Evolutionary conservation across 2,797 vertebrate genomes (phyloP).

Genomic region (Rhynchonycteris naso): DNA sequence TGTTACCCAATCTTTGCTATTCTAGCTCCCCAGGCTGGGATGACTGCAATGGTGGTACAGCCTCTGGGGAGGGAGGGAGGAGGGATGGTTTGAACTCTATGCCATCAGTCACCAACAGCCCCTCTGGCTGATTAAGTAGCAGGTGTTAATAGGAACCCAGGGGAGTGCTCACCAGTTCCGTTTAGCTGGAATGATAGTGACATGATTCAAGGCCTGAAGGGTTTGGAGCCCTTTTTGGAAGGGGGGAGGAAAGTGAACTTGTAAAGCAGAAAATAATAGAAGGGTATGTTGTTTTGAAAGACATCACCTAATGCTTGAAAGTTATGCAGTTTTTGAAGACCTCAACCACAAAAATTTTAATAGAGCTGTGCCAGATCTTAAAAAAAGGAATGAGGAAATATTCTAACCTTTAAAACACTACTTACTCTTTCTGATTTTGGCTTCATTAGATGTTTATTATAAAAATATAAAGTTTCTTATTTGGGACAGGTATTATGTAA

Average conservation of each 20-base stretch:
- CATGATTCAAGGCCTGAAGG: constrained; percentile 79
- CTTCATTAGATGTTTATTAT: constrained; percentile 1
- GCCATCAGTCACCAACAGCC: constrained; percentile 57
- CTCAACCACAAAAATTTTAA: constrained; percentile 23
- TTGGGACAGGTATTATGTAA: background rate
- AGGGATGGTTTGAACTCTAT: background rate
- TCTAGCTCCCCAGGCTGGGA: background rate
- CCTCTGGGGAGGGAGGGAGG: constrained; percentile 7
- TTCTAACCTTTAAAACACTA: background rate
- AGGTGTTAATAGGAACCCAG: constrained; percentile 79
- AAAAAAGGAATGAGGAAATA: background rate
- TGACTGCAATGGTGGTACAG: background rate
- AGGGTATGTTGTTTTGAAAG: constrained; percentile 45
- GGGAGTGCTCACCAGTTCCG: constrained; percentile 2
- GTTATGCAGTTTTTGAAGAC: constrained; percentile 38
- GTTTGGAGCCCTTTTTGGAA: constrained; percentile 43
- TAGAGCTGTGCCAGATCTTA: background rate
- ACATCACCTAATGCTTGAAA: constrained; percentile 29
- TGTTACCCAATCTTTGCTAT: background rate
- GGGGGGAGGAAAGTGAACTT: constrained; percentile 35
- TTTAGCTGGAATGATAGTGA: constrained; percentile 71
- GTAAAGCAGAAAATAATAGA: constrained; percentile 62
- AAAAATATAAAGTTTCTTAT: constrained; percentile 2
- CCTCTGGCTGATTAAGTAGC: constrained; percentile 56
- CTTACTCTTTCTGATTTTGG: background rate